Evolutionary conservation across 2,888 invertebrate species (phyloP).

Genomic region (Pocota personata): DNA sequence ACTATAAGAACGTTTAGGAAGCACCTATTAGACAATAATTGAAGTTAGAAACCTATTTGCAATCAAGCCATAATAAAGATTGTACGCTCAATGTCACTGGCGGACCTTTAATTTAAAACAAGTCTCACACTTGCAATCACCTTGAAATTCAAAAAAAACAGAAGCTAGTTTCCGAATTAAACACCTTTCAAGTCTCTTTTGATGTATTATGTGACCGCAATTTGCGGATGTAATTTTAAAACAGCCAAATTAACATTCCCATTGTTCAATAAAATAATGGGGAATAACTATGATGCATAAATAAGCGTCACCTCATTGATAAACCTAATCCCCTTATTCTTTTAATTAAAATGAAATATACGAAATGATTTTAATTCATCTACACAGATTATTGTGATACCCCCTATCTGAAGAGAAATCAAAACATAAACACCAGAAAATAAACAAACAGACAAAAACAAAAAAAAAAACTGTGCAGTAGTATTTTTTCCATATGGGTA

Average conservation of each 20-base stretch:
- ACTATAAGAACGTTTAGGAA: too few relatives aligned
- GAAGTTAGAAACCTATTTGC: not conserved
- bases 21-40: too few relatives aligned
- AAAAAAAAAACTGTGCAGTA: too few relatives aligned
- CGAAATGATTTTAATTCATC: not conserved
- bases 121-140: not conserved
- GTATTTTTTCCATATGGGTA: not conserved
- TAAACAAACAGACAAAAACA: not conserved
- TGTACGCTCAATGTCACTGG: not conserved
- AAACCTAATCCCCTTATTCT: not conserved
- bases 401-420: not conserved
- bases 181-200: not conserved
- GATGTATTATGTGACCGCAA: not conserved
- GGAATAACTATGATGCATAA: not conserved
- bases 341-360: not conserved
- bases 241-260: not conserved
- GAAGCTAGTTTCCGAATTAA: not conserved
- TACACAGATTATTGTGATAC: not conserved
- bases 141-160: not conserved
- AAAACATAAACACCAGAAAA: too few relatives aligned
- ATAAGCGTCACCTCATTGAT: not conserved
- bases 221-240: not conserved
- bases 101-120: not conserved
- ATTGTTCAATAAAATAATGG: not conserved
- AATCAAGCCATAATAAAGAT: not conserved